Percentiles rank a stretch among this genome's conserved stretches.
Evolutionary conservation across 2,113 vertebrate species (phyloP).

Genomic region (Chaetura pelagica): DNA sequence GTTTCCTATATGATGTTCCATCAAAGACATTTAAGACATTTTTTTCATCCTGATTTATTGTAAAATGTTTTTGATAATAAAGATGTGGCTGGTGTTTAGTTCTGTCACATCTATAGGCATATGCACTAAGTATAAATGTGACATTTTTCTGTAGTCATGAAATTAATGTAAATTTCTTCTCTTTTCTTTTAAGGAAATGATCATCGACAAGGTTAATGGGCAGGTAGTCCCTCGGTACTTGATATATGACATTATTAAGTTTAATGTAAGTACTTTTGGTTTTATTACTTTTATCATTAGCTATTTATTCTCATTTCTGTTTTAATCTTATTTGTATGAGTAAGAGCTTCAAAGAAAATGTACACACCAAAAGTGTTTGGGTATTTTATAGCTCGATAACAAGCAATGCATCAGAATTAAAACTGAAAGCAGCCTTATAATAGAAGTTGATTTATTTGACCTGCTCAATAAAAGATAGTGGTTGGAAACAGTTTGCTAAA

Average conservation of each 20-base stretch:
- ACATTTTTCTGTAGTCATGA: neutral
- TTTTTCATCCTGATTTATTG: neutral
- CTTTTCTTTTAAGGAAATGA: conserved; percentile 92
- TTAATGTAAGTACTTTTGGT: conserved; percentile 88
- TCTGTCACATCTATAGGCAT: neutral
- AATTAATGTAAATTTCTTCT: conserved; percentile 6
- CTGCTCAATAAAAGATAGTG: neutral
- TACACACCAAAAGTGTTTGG: neutral
- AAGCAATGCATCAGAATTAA: neutral
- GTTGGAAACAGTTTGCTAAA: neutral
- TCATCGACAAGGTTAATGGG: conserved; percentile 97
- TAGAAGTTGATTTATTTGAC: neutral
- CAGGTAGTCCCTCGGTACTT: conserved; percentile 95
- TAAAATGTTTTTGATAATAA: neutral
- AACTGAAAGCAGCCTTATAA: neutral
- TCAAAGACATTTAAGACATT: neutral
- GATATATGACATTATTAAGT: conserved; percentile 99
- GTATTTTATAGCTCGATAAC: neutral
- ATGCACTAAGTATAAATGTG: neutral
- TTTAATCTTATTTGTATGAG: neutral
- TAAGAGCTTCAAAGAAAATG: neutral
- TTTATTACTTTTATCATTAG: conserved; percentile 7
- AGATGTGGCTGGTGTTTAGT: neutral
- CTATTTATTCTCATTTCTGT: neutral
- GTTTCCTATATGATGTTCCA: neutral